phyloP scores from a whole-genome alignment of 92 coral and sea anemone species.

The Epizoanthus rinbou region DNA sequence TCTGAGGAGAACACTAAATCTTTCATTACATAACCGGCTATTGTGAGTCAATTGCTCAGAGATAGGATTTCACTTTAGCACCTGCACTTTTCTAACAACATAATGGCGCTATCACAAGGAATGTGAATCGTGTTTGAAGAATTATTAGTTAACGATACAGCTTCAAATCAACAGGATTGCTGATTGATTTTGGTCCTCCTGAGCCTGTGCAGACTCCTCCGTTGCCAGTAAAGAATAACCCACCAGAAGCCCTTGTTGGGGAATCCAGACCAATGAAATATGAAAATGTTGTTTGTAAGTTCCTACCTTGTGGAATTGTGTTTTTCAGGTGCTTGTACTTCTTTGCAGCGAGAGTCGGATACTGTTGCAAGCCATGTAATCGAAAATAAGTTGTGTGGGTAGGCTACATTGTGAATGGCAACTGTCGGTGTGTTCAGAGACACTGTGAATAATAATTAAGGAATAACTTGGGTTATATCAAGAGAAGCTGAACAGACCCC shows the following conservation, averaged over 20 bases:
- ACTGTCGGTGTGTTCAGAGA: too few species aligned
- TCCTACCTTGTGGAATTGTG: not conserved
- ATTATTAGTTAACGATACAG: not conserved
- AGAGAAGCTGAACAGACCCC: too few species aligned
- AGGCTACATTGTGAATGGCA: too few species aligned
- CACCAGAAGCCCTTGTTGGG: not conserved
- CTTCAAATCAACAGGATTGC: slow-evolving; percentile 27
- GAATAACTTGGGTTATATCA: too few species aligned
- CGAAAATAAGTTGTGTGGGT: too few species aligned
- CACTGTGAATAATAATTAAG: too few species aligned
- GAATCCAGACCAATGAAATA: slow-evolving; percentile 8
- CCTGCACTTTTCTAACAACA: slow-evolving; percentile 19
- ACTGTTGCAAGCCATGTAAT: too few species aligned
- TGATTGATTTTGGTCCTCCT: slow-evolving; percentile 27
- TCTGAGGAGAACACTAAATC: too few species aligned
- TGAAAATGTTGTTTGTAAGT: slow-evolving; percentile 40
- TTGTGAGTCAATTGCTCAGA: too few species aligned
- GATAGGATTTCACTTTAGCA: not conserved
- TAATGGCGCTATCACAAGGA: slow-evolving; percentile 17
- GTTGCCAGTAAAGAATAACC: slow-evolving; percentile 13
- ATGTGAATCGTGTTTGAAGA: not conserved
- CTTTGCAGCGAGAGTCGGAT: too few species aligned
- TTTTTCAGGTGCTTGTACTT: too few species aligned
- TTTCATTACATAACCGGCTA: too few species aligned
- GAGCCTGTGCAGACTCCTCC: slow-evolving; percentile 2